Base-by-base conservation (phyloP, 2,888 invertebrate species). In the Agrypnus murinus region DNA sequence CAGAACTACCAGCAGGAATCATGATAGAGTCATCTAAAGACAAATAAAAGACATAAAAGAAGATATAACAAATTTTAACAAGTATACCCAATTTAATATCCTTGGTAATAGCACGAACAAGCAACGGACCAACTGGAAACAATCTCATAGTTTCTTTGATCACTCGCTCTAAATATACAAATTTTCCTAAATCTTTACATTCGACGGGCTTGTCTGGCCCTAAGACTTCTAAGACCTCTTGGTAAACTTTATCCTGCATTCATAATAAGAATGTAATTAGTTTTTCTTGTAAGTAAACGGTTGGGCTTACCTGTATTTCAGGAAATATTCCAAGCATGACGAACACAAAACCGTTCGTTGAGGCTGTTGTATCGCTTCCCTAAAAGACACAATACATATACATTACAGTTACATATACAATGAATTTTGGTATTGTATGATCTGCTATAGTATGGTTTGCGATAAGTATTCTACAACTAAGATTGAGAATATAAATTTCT, bases 131-230 rank as follows among this genome's bases (percentile, higher is more conserved):
- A 8, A 69, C 57, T 0, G 72, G 74, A 75, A 88, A 89, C 2
- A 89, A 73, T 40, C 89, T 82, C 86, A 90, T 84, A 0, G 88
- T 86, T 78, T 90, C 89, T 76, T 89, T 89, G 15, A 90, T 86
- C 0, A 89, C 88, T 74, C 87, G 82, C 74, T 89, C 89, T 65
- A 88, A 76, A 75, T 87, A 88, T 12, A 87, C 85, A 87, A 89
- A 87, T 71, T 86, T 86, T 60, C 81, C 78, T 45, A 89, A 74
- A 78, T 89, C 89, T 43, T 87, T 86, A 72, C 85, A 86, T n/a
- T 80, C 86, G 0, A 88, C 84, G 3, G 75, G 65, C 64, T 87
- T 80, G 17, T 81, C 80, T 0, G 86, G 86, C 0, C 86, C 86
- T 59, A 88, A 87, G 43, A 88, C 87, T 9, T 77, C 77, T 65